Percentiles rank a stretch among this genome's conserved stretches.
These are phyloP conservation scores for Recurvirostra avosetta DNA, from an alignment of 2,113 vertebrate species.

Conservation along the genomic window DNA sequence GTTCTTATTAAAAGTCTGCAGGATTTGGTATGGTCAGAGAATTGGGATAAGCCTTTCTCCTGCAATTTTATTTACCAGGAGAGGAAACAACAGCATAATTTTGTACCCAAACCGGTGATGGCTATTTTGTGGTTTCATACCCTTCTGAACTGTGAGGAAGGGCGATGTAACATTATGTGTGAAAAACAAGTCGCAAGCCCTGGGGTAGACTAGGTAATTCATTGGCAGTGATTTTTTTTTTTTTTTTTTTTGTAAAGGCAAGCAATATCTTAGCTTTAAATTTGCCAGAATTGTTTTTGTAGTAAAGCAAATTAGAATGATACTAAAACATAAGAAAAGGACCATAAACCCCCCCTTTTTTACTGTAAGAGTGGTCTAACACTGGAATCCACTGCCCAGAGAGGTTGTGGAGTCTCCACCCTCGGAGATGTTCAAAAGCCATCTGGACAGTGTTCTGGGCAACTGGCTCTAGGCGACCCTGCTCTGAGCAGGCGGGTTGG, in stretches of 20 bases:
- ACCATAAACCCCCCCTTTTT: not conserved
- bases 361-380: not conserved
- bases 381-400: not conserved
- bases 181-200: not conserved
- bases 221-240: not conserved
- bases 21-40: not conserved
- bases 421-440: not conserved
- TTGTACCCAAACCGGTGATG: not conserved
- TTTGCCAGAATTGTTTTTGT: not conserved
- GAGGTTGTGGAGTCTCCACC: not conserved
- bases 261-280: not conserved
- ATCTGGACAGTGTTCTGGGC: not conserved
- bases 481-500: fast-evolving
- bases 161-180: not conserved
- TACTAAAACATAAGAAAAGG: not conserved
- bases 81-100: not conserved
- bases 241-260: not conserved
- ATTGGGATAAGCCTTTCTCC: not conserved
- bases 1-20: not conserved
- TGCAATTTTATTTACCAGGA: not conserved
- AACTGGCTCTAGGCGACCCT: not conserved
- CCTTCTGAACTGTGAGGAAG: not conserved
- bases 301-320: not conserved
- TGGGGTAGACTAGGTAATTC: not conserved
- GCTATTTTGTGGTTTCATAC: not conserved